Evolutionary conservation across 1,140 invertebrate species (phyloP).

Genomic region (Tetramorium simillimum): DNA sequence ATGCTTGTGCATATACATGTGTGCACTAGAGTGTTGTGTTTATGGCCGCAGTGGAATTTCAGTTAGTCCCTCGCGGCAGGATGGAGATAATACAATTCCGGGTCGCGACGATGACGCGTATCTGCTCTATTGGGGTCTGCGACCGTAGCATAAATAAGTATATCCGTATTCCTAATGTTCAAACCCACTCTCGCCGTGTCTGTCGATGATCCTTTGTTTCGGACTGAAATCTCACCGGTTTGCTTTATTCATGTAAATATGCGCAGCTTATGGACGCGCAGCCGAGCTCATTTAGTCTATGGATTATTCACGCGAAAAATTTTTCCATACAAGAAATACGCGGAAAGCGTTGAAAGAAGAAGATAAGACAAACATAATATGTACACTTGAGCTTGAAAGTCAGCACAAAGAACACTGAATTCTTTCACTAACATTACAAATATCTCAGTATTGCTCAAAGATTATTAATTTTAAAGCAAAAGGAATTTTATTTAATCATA

Average conservation of each 20-base stretch:
- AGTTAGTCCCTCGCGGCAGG: slow-evolving; percentile 66
- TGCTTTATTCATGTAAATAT: slow-evolving; percentile 39
- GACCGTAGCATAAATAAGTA: slow-evolving; percentile 73
- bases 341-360: slow-evolving; percentile 14
- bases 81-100: slow-evolving; percentile 74
- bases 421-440: not conserved
- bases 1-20: slow-evolving; percentile 37
- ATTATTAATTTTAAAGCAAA: not conserved
- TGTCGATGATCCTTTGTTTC: slow-evolving; percentile 46
- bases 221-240: slow-evolving; percentile 4
- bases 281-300: slow-evolving; percentile 2
- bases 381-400: not conserved
- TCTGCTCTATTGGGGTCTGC: slow-evolving; percentile 63
- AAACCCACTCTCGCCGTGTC: slow-evolving; percentile 62
- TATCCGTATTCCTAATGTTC: slow-evolving; percentile 70
- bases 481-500: not conserved
- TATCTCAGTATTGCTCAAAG: not conserved
- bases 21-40: slow-evolving; percentile 59
- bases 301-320: slow-evolving; percentile 37
- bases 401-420: not conserved
- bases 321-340: slow-evolving; percentile 39
- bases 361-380: slow-evolving; percentile 25
- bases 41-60: slow-evolving; percentile 73
- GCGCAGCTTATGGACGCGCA: not conserved
- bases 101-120: slow-evolving; percentile 51